Evolutionary conservation across 2,113 vertebrate species (phyloP), one percentile per base, ranked within the genome.

Genomic region (Tychaedon coryphoeus): DNA sequence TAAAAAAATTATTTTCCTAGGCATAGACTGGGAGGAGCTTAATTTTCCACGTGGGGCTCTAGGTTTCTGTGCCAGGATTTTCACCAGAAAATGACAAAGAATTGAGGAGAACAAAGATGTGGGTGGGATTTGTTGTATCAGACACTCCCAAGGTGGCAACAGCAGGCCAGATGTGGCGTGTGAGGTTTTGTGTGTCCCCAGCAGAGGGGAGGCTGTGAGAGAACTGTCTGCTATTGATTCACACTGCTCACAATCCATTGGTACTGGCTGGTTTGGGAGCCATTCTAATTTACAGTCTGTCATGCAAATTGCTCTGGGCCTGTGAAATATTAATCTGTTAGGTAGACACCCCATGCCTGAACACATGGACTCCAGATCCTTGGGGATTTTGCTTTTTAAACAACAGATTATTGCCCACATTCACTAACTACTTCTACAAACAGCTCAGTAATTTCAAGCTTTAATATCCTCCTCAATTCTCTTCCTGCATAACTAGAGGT

Each of bases 301-400:
- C 92, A 91, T 94, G 91, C 92, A 96, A 95, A 97, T 94, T 96
- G 92, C 84, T 86, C 71, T 89, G 83, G 70, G 91, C 94, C 90
- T n/a, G 73, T 95, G 94, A 96, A 95, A 94, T 96, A 96, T 96
- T 73, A 77, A 96, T 95, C 82, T 86, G 22, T 88, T 89, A 93
- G 88, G 71, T 12, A 94, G 88, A 83, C 26, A 50, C 33, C 47
- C 61, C 58, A n/a, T 83, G 74, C 66, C 74, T 75, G 17, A 95
- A 70, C 87, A 90, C 93, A 90, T 29, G 81, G 60, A 29, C 75
- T 95, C 54, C 73, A 80, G 67, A 83, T 88, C 93, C 62, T 58
- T 6, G 5, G 87, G 78, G 87, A 88, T 54, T 95, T 86, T 47
- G 50, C 77, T 92, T 91, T 92, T 90, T 72, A 92, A 92, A 88